Conservation (phyloP, 2,888 invertebrate species). For the Gymnocheta viridis region DNA sequence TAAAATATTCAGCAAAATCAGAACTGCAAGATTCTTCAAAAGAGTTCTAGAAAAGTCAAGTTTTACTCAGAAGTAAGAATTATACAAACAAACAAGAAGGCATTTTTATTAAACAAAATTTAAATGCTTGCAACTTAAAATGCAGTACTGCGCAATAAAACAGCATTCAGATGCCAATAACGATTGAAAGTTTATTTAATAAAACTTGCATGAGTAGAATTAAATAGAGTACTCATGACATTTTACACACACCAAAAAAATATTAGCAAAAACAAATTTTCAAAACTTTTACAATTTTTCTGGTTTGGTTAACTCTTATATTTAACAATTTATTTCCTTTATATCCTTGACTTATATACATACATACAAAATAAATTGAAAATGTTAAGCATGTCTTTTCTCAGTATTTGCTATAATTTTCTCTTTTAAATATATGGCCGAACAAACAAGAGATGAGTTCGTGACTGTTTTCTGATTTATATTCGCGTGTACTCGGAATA, state of each 20-base stretch:
- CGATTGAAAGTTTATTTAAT: too few species aligned
- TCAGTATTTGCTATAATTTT: conserved; percentile 40
- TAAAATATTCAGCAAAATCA: too few species aligned
- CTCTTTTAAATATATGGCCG: conserved; percentile 21
- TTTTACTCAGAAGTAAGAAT: too few species aligned
- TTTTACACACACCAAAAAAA: background rate
- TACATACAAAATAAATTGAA: conserved; percentile 41
- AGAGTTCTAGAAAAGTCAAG: too few species aligned
- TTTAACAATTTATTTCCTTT: conserved; percentile 16
- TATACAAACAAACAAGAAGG: too few species aligned
- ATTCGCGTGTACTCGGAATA: too few species aligned
- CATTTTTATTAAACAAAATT: too few species aligned
- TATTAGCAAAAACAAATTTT: background rate
- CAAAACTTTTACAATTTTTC: background rate
- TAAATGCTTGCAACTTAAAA: too few species aligned
- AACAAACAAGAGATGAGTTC: background rate
- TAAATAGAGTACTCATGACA: background rate
- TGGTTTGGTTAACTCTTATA: background rate
- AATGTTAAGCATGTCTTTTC: conserved; percentile 27
- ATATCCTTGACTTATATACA: conserved; percentile 31
- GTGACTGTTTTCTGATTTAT: background rate
- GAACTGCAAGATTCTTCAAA: too few species aligned
- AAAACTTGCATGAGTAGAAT: background rate
- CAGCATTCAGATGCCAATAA: too few species aligned
- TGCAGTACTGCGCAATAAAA: too few species aligned